Conservation (phyloP, 2,113 vertebrate genomes). For the Aphyosemion australe region DNA sequence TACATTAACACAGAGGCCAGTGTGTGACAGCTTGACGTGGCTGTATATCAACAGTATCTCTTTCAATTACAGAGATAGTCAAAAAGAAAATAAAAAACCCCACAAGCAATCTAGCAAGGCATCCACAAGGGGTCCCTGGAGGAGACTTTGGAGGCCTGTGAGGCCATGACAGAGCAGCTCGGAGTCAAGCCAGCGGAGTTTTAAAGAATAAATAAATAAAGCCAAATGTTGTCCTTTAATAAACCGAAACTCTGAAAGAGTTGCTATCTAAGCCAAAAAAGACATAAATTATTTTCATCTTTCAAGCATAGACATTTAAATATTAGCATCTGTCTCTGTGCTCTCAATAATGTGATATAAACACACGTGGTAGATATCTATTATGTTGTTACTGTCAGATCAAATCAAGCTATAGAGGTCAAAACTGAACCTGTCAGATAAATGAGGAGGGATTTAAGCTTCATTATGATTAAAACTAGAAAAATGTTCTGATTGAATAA, state of each 20-base stretch:
- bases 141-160: slow-evolving; percentile 21
- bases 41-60: slow-evolving; percentile 58
- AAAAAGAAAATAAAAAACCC: slow-evolving; percentile 4
- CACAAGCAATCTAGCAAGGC: slow-evolving; percentile 40
- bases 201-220: not conserved
- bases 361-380: not conserved
- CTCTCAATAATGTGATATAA: not conserved
- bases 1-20: slow-evolving; percentile 57
- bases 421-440: not conserved
- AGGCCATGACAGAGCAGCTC: slow-evolving; percentile 19
- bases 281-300: not conserved
- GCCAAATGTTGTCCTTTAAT: slow-evolving; percentile 2
- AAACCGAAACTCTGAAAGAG: not conserved
- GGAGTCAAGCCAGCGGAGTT: slow-evolving; percentile 2
- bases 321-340: not conserved
- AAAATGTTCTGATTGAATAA: too few relatives aligned
- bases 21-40: slow-evolving; percentile 55
- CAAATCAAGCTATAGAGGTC: too few relatives aligned
- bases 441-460: too few relatives aligned
- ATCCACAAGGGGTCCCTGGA: slow-evolving; percentile 39
- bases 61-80: slow-evolving; percentile 66
- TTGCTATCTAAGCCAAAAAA: not conserved
- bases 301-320: not conserved
- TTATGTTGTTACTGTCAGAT: not conserved
- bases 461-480: too few relatives aligned